Base-by-base conservation (phyloP, 2,797 vertebrate species). In the Adrianichthys oophorus region DNA sequence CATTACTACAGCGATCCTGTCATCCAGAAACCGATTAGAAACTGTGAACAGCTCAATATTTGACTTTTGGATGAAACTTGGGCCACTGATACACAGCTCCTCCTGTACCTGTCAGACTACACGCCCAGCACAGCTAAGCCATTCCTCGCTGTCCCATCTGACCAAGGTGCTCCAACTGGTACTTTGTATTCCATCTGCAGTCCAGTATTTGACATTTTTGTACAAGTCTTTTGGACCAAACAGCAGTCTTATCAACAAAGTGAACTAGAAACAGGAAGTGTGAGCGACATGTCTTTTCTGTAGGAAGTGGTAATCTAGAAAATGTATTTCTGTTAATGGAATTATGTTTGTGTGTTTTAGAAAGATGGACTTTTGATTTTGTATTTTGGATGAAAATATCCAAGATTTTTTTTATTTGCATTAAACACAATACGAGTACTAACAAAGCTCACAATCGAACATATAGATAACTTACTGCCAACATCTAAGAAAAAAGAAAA, bases 201-300 rank as follows among this genome's bases (percentile, higher is more conserved):
- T 86, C 73, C 64, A 72, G 69, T 71, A 45, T 87, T 85, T 86
- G 82, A 59, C 50, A 67, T 84, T 86, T 82, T 84, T 82, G 59
- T 89, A 88, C 70, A 37, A 79, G 80, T 54, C 57, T 80, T 69
- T 85, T 81, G 77, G 89, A 90, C 87, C 88, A 90, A 90, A 85
- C 83, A 72, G 81, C 54, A 69, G 66, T 64, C 52, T 79, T 63
- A 54, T 69, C 66, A 53, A 55, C 65, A 41, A 58, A 57, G 67
- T 7, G 23, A 58, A 41, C 19, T 41, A 16, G 21, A 57, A 52
- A 47, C 19, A 44, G 15, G 7, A 67, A 56, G 49, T 71, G 65
- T 76, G 78, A 76, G 32, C 62, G 50, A 75, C 72, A 68, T 78
- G 72, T 84, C 84, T 87, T 81, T 80, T 67, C 77, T 78, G 59